Base-by-base conservation (phyloP, 2,113 vertebrate species). In the Eleginops maclovinus region DNA sequence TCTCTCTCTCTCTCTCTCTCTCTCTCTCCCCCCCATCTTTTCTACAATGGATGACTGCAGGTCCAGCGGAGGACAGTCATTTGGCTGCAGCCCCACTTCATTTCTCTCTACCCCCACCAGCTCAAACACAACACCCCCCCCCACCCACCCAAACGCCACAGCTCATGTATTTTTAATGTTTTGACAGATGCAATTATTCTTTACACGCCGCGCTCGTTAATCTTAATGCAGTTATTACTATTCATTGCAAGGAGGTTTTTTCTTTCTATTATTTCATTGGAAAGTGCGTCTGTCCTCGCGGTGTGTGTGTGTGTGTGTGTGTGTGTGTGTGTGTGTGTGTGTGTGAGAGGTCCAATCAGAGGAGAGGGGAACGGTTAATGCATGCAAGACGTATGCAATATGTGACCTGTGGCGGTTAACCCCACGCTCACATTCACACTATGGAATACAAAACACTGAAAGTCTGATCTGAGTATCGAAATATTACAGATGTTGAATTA, bases 161-260 rank as follows among this genome's bases (percentile, higher is more conserved):
- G 85, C 86, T 91, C 91, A 93, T 94, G 92, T 93, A 91, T 92
- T 94, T 94, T 92, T 93, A 93, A 95, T 95, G 87, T 83, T 85
- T 91, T 92, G 92, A 93, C 92, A 93, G 91, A 91, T 83, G 77
- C 90, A 93, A 94, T 95, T 92, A 93, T 94, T 94, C 92, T 93
- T 93, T 89, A 93, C 93, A 90, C 66, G 72, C 90, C 72, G 41
- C 66, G 88, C 93, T 94, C 89, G 86, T 94, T 95, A 93, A 94
- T 94, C 92, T 93, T 93, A 93, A 94, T 93, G 90, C 89, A 91
- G 88, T 93, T 93, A 93, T 93, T 93, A 90, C 92, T 93, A 92
- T 94, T 93, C 88, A 93, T 91, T 83, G 88, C 85, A 59, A 82
- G 87, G 86, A 79, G 68, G 31, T 93, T 79, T 67, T 73, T 67